phyloP scores from a whole-genome alignment of 2,113 vertebrate species.

The Protobothrops flavoviridis region DNA sequence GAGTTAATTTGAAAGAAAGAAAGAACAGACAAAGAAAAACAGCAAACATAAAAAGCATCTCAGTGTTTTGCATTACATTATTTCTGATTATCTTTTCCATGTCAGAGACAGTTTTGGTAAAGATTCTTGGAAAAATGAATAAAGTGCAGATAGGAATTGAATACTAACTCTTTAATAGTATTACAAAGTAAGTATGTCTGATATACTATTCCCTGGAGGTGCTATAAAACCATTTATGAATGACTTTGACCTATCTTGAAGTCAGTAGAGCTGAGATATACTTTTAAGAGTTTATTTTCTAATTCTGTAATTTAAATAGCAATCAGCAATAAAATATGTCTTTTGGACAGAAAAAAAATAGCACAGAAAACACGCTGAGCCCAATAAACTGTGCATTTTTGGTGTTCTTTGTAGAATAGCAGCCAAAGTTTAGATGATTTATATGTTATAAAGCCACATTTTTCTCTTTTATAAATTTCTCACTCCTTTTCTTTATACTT shows the following conservation, averaged over 20 bases:
- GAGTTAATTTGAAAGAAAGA: background rate
- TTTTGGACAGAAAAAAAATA: conserved; percentile 15
- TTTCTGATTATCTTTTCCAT: background rate
- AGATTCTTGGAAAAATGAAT: background rate
- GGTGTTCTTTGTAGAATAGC: background rate
- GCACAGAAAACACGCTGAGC: background rate
- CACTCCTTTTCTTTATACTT: background rate
- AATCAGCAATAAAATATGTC: background rate
- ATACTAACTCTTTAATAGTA: background rate
- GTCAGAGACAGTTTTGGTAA: background rate
- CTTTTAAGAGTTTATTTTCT: conserved; percentile 37
- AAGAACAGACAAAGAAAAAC: background rate
- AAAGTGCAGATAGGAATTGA: background rate
- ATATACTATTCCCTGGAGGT: background rate
- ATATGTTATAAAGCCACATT: background rate
- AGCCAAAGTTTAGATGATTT: background rate
- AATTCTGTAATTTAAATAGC: background rate
- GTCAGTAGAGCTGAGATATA: background rate
- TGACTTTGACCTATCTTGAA: conserved; percentile 19
- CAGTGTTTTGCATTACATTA: background rate
- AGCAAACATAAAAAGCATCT: background rate
- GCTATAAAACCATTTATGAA: conserved; percentile 35
- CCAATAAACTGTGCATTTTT: background rate
- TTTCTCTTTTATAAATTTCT: background rate
- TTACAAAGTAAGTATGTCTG: conserved; percentile 12